Evolutionary conservation across 2,888 invertebrate genomes (phyloP).

Genomic region (Microctonus brassicae): DNA sequence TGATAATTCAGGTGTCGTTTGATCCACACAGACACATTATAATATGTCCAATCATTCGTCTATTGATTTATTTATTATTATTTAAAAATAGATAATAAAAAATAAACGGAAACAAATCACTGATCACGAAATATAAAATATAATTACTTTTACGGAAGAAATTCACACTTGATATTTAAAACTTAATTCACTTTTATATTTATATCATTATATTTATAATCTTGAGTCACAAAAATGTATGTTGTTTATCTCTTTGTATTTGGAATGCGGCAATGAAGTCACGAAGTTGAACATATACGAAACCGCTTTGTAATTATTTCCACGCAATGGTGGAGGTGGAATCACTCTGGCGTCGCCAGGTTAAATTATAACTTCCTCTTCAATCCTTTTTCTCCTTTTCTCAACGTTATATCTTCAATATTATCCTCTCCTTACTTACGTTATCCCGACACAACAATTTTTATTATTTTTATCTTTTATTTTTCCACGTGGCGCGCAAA

Average conservation of each 20-base stretch:
- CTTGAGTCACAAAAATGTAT: neutral
- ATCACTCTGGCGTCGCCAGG: slow-evolving; percentile 25
- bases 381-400: neutral
- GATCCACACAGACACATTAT: slow-evolving; percentile 47
- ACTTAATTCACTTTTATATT: slow-evolving; percentile 12
- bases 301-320: slow-evolving; percentile 50
- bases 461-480: neutral
- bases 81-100: neutral
- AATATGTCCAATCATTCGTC: slow-evolving; percentile 1
- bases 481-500: neutral
- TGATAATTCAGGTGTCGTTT: slow-evolving; percentile 54
- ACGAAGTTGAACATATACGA: slow-evolving; percentile 39
- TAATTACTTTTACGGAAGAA: neutral
- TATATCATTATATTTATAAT: slow-evolving; percentile 1
- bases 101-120: neutral
- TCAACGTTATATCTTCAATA: slow-evolving; percentile 11
- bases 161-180: slow-evolving; percentile 1
- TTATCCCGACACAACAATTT: too few relatives aligned
- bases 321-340: slow-evolving; percentile 13
- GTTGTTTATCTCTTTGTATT: slow-evolving; percentile 11
- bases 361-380: slow-evolving; percentile 48
- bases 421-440: slow-evolving; percentile 24
- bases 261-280: slow-evolving; percentile 38
- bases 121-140: slow-evolving; percentile 17
- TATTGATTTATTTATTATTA: neutral